phyloP scores from a whole-genome alignment of 2,797 vertebrate genomes.

The Micropoecilia bifurca region DNA sequence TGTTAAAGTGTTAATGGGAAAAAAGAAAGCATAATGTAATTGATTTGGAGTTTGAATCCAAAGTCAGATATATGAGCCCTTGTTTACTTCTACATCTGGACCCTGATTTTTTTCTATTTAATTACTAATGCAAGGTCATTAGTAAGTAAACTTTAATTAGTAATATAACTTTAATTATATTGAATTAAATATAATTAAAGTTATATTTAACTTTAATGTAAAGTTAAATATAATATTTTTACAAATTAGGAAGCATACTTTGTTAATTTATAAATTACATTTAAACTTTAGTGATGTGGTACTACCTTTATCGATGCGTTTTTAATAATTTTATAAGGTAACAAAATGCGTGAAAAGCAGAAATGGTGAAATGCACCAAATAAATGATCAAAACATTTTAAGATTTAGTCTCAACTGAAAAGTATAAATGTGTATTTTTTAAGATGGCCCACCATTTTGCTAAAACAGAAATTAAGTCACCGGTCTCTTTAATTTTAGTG shows the following conservation, averaged over 20 bases:
- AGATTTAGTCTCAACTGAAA: conserved; percentile 3
- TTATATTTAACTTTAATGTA: neutral
- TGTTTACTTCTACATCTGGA: no score
- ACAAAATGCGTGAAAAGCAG: neutral
- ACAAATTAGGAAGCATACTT: neutral
- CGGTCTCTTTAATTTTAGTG: neutral
- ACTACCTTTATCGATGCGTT: neutral
- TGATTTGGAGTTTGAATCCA: no score
- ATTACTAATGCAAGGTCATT: no score
- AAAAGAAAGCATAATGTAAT: no score
- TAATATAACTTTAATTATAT: no score
- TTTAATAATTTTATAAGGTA: neutral
- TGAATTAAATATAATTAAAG: no score
- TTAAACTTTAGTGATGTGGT: neutral
- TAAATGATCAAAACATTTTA: neutral
- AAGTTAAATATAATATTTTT: neutral
- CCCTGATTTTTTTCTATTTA: no score
- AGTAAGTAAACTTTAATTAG: no score
- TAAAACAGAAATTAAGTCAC: neutral
- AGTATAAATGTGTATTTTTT: neutral
- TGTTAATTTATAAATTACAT: neutral
- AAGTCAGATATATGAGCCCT: no score
- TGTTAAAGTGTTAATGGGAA: no score
- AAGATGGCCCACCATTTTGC: neutral
- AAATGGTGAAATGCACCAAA: neutral